A percentile compares a stretch with the other conserved stretches of the same genome.
These are phyloP conservation scores for Eretmocerus hayati DNA, from an alignment of 2,888 invertebrate species.

Conservation along the genomic window DNA sequence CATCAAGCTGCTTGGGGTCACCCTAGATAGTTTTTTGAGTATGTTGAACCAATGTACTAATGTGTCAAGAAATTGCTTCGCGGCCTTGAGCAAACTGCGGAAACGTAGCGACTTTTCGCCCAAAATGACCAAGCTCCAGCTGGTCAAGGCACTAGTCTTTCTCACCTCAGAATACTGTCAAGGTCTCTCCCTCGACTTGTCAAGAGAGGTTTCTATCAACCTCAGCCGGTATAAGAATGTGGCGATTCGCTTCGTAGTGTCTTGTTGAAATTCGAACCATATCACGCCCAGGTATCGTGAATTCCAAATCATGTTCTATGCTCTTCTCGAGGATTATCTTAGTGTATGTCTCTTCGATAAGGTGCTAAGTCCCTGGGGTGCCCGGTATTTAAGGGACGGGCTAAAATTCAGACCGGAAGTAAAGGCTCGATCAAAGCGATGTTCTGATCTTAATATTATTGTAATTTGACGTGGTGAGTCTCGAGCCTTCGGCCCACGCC, in stretches of 20 bases:
- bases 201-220: neutral
- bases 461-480: no score
- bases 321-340: no score
- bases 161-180: no score
- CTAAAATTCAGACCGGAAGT: no score
- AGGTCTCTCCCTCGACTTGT: neutral
- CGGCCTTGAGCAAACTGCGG: neutral
- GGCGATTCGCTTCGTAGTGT: neutral
- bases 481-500: no score
- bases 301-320: no score
- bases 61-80: neutral
- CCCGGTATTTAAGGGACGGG: no score
- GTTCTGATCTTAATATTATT: no score
- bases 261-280: neutral
- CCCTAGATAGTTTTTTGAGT: neutral
- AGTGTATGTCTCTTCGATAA: no score
- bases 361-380: no score
- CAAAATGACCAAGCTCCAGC: neutral
- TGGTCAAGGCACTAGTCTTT: no score
- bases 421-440: no score
- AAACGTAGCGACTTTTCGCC: neutral
- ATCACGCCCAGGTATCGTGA: neutral
- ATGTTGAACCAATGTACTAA: neutral
- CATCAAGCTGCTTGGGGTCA: neutral
- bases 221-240: neutral